phyloP scores from a whole-genome alignment of 2,888 invertebrate genomes.

The Exephanes ischioxanthus region DNA sequence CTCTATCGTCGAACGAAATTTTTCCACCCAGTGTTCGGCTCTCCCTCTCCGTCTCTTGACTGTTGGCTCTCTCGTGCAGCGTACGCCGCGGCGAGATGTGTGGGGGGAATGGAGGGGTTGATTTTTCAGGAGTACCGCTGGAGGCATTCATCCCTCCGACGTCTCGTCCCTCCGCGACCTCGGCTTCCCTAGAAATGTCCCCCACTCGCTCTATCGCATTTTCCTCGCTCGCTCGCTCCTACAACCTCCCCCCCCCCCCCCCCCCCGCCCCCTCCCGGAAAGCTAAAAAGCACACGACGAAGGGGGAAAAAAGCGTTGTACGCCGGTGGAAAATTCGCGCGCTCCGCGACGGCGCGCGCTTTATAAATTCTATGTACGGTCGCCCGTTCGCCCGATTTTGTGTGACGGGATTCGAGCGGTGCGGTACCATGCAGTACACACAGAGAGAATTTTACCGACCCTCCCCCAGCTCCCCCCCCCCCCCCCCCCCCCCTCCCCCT shows the following conservation, averaged over 20 bases:
- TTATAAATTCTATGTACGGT: conserved; percentile 78
- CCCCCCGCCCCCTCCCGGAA: background rate
- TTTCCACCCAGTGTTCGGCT: conserved; percentile 59
- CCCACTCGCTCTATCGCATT: conserved; percentile 3
- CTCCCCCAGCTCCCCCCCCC: background rate
- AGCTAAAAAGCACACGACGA: conserved; percentile 35
- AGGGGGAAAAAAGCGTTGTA: conserved; percentile 38
- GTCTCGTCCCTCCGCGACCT: background rate
- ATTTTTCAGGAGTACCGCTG: conserved; percentile 41
- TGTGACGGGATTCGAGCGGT: conserved; percentile 75
- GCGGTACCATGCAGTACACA: conserved; percentile 18
- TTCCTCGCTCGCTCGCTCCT: conserved; percentile 15
- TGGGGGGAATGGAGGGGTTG: conserved; percentile 27
- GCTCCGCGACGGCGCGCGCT: conserved; percentile 63
- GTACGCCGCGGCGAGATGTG: conserved; percentile 7
- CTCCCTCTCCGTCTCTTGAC: conserved; percentile 3
- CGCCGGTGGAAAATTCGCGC: conserved; percentile 70
- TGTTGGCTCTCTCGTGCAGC: conserved; percentile 11
- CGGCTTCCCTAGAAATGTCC: conserved; percentile 18
- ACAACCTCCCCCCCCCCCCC: background rate
- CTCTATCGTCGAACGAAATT: conserved; percentile 50
- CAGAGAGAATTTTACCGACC: conserved; percentile 1
- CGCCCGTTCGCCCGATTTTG: conserved; percentile 65
- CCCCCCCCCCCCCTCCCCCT: background rate
- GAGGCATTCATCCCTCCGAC: conserved; percentile 27